phyloP scores from a whole-genome alignment of 35 echinoderm and acorn worm genomes.

The Ophiothrix spiculata region DNA sequence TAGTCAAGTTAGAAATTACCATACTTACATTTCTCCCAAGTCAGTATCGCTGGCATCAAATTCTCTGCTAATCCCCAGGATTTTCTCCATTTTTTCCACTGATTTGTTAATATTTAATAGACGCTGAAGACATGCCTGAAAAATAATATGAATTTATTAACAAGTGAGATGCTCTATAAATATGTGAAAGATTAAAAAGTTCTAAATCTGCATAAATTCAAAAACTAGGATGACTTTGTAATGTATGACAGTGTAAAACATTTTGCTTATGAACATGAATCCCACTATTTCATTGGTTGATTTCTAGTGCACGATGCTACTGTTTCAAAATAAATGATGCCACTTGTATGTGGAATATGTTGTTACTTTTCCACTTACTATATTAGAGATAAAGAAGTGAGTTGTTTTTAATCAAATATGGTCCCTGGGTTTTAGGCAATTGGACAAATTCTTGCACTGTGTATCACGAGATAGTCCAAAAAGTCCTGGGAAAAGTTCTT shows the following conservation, averaged over 20 bases:
- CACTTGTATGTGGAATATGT: too few relatives aligned
- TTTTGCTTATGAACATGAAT: not conserved
- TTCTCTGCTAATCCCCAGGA: constrained; percentile 34
- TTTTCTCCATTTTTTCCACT: constrained; percentile 93
- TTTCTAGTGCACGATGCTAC: not conserved
- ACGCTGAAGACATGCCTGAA: constrained; percentile 64
- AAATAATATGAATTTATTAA: constrained; percentile 79
- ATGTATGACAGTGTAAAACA: not conserved
- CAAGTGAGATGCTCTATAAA: constrained; percentile 84
- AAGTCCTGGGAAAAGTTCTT: too few relatives aligned
- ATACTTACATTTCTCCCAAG: constrained; percentile 36
- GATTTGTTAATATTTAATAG: constrained; percentile 85
- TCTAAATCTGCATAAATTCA: not conserved
- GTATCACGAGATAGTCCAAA: too few relatives aligned
- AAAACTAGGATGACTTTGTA: not conserved
- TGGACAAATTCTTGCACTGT: too few relatives aligned
- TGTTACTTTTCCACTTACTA: too few relatives aligned
- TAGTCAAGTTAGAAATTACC: too few relatives aligned
- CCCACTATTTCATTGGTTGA: not conserved
- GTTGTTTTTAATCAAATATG: too few relatives aligned
- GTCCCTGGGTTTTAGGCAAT: too few relatives aligned
- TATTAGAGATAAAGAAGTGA: too few relatives aligned
- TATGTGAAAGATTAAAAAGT: constrained; percentile 54
- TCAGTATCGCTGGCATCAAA: not conserved
- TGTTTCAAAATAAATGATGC: not conserved